Evolutionary conservation across 1,140 invertebrate species (phyloP).

Genomic region (Drosophila kohkoa): DNA sequence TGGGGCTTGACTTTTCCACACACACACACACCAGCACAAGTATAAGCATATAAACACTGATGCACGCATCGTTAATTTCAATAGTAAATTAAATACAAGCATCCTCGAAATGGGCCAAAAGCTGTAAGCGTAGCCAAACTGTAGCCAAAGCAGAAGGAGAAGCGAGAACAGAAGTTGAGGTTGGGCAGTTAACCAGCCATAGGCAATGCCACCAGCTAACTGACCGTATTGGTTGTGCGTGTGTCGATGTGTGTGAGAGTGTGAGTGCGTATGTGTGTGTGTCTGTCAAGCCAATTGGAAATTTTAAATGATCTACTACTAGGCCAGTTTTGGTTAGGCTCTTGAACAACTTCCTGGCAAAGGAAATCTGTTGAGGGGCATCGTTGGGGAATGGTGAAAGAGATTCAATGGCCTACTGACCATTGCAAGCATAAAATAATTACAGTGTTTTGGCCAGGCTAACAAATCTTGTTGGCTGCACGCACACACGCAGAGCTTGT

Average conservation of each 20-base stretch:
- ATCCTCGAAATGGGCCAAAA: slow-evolving; percentile 58
- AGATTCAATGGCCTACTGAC: slow-evolving; percentile 4
- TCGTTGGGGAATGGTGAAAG: not conserved
- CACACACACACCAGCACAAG: slow-evolving; percentile 16
- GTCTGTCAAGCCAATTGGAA: slow-evolving; percentile 70
- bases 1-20: slow-evolving; percentile 55
- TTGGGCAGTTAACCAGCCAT: slow-evolving; percentile 52
- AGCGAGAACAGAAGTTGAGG: not conserved
- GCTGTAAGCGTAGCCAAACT: slow-evolving; percentile 19
- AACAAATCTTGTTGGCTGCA: slow-evolving; percentile 64
- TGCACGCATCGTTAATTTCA: slow-evolving; percentile 74
- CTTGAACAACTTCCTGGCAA: slow-evolving; percentile 25
- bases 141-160: slow-evolving; percentile 12
- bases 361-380: slow-evolving; percentile 22
- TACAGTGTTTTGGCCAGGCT: slow-evolving; percentile 58
- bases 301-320: slow-evolving; percentile 74
- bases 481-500: slow-evolving; percentile 28
- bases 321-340: slow-evolving; percentile 25
- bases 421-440: slow-evolving; percentile 69
- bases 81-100: slow-evolving; percentile 81
- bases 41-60: slow-evolving; percentile 19
- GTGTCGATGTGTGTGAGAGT: slow-evolving; percentile 12
- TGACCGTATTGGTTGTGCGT: slow-evolving; percentile 24
- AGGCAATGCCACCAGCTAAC: slow-evolving; percentile 20
- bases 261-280: not conserved